phyloP scores from a whole-genome alignment of 37 sponge, comb jelly and placozoan genomes.

The Chondrilla cf. caribensis region DNA sequence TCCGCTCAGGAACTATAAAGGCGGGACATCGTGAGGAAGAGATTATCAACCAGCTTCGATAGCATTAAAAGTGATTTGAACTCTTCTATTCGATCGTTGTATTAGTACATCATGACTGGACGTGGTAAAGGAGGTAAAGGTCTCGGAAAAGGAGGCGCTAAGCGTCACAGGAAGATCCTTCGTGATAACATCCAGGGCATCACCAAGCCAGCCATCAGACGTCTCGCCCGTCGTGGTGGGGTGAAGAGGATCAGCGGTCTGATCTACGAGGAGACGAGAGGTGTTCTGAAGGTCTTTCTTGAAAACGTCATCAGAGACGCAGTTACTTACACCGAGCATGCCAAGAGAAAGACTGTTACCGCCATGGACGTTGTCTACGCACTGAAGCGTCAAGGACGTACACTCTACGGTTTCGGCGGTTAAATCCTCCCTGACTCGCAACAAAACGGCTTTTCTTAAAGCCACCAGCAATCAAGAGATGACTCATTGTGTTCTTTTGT shows the following conservation, averaged over 20 bases:
- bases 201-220: constrained; percentile 97
- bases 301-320: constrained; percentile 99
- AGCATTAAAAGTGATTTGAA: too few species aligned
- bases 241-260: constrained; percentile 97
- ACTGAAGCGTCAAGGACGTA: constrained; percentile 97
- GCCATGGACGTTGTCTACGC: constrained; percentile 99
- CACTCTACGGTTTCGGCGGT: constrained; percentile 97
- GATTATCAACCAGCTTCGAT: too few species aligned
- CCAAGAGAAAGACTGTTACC: constrained; percentile 99
- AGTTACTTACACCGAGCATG: constrained; percentile 99
- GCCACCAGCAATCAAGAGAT: constrained; percentile 29
- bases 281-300: constrained; percentile 96
- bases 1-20: too few species aligned
- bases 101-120: constrained; percentile 88
- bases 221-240: constrained; percentile 96
- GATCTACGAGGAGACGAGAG: constrained; percentile 98
- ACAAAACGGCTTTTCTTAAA: constrained; percentile 59
- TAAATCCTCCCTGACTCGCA: too few species aligned
- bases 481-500: too few species aligned
- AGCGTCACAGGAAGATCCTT: constrained; percentile 98
- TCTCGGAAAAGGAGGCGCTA: constrained; percentile 98
- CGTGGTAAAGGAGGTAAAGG: constrained; percentile 98
- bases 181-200: constrained; percentile 99
- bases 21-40: too few species aligned
- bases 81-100: too few species aligned